A percentile compares a stretch with the other conserved stretches of the same genome.
These are phyloP conservation scores for Cassiopea andromeda DNA, from an alignment of 30 jellyfish, hydroid and myxozoan species.

Conservation along the genomic window DNA sequence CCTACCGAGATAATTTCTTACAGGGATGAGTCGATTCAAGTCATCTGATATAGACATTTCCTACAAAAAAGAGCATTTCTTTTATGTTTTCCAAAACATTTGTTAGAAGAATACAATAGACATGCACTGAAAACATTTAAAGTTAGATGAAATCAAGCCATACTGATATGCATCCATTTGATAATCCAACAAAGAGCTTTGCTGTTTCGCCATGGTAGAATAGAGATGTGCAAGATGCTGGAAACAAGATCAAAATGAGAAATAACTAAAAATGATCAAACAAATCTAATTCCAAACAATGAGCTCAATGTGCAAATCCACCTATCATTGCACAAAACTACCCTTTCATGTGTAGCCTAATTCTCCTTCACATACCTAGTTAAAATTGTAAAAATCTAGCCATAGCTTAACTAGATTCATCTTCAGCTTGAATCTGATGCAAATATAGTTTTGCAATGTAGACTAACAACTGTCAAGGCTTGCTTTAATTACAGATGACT, in stretches of 20 bases:
- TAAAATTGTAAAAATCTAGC: too few relatives aligned
- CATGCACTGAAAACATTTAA: background rate
- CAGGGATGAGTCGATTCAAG: slow-evolving; percentile 62
- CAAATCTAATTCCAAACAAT: background rate
- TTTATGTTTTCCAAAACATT: background rate
- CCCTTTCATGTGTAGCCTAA: too few relatives aligned
- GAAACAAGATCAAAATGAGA: background rate
- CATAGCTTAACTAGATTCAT: too few relatives aligned
- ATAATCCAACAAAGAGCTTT: slow-evolving; percentile 87
- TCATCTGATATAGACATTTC: slow-evolving; percentile 86
- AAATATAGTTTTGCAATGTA: too few relatives aligned
- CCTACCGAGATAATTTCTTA: slow-evolving; percentile 83
- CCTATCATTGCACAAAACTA: too few relatives aligned
- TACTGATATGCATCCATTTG: slow-evolving; percentile 89
- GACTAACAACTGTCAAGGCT: too few relatives aligned
- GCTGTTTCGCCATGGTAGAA: slow-evolving; percentile 80
- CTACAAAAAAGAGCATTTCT: slow-evolving; percentile 21
- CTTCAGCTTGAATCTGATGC: too few relatives aligned
- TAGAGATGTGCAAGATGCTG: slow-evolving; percentile 78
- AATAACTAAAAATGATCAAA: background rate
- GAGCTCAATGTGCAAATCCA: too few relatives aligned
- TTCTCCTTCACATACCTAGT: too few relatives aligned
- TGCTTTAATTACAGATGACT: too few relatives aligned
- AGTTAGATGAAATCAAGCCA: background rate
- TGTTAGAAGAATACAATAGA: background rate